A percentile compares a stretch with the other conserved stretches of the same genome.
phyloP scores from a whole-genome alignment of 2,888 invertebrate genomes.

The Drosophila nr. perissopoda region DNA sequence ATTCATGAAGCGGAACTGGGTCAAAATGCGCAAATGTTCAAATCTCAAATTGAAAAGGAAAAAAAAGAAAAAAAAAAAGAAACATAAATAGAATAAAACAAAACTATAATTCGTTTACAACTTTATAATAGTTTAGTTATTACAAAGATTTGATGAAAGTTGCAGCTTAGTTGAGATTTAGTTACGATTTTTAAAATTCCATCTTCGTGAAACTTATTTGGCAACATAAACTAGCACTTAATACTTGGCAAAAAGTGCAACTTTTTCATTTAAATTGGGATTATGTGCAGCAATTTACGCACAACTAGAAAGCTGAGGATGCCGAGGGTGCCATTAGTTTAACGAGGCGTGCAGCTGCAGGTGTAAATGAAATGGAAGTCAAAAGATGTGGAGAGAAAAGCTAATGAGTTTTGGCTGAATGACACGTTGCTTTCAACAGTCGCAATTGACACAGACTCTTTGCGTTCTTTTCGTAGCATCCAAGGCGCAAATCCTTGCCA shows the following conservation, averaged over 20 bases:
- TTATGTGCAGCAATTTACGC: slow-evolving; percentile 12
- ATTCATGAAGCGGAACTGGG: slow-evolving; percentile 17
- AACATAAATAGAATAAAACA: slow-evolving; percentile 7
- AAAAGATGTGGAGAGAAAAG: slow-evolving; percentile 11
- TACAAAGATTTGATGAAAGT: slow-evolving; percentile 14
- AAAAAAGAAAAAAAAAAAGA: background rate
- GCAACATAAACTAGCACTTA: slow-evolving; percentile 30
- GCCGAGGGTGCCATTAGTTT: slow-evolving; percentile 17
- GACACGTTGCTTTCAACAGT: slow-evolving; percentile 2
- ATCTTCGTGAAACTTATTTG: slow-evolving; percentile 24
- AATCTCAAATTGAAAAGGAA: slow-evolving; percentile 1
- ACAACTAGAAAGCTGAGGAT: background rate
- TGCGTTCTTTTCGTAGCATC: slow-evolving; percentile 88
- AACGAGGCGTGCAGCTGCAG: slow-evolving; percentile 8
- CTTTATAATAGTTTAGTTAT: slow-evolving; percentile 18
- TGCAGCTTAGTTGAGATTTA: slow-evolving; percentile 16
- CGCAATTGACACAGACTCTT: slow-evolving; percentile 46
- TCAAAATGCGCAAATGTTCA: slow-evolving; percentile 7
- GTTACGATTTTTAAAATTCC: slow-evolving; percentile 20
- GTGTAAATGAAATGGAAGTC: slow-evolving; percentile 11
- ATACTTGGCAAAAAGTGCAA: slow-evolving; percentile 16
- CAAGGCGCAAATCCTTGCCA: slow-evolving; percentile 94
- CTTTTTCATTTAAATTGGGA: slow-evolving; percentile 29
- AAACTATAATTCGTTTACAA: slow-evolving; percentile 13
- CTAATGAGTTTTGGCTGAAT: slow-evolving; percentile 45